Conservation (phyloP, 2,113 vertebrate species). For the Maccullochella peelii region DNA sequence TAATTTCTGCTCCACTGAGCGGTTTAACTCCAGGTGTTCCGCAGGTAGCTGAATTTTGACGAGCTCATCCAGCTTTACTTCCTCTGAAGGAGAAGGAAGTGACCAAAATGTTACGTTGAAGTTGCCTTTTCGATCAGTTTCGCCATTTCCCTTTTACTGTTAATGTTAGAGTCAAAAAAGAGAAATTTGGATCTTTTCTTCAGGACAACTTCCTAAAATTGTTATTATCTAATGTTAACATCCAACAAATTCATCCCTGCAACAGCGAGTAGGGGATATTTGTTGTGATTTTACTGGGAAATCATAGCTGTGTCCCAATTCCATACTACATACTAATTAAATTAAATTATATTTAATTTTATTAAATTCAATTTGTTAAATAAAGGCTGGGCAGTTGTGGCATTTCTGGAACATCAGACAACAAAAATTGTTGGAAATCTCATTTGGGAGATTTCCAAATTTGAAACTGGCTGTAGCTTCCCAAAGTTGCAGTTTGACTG, state of each 20-base stretch:
- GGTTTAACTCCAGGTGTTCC: constrained; percentile 16
- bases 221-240: constrained; percentile 20
- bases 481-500: background rate
- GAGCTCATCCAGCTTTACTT: constrained; percentile 28
- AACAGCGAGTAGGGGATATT: constrained; percentile 44
- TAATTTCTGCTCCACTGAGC: constrained; percentile 12
- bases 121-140: constrained; percentile 32
- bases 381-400: background rate
- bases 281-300: constrained; percentile 60
- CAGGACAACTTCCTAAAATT: constrained; percentile 22
- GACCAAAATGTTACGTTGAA: background rate
- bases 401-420: background rate
- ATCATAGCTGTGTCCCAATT: constrained; percentile 52
- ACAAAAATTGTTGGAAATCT: background rate
- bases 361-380: background rate
- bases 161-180: constrained; percentile 11
- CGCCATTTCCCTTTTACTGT: constrained; percentile 24
- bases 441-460: background rate
- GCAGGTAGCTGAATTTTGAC: constrained; percentile 11
- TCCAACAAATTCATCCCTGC: constrained; percentile 69
- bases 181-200: constrained; percentile 19
- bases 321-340: constrained; percentile 8
- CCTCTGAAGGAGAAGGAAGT: background rate
- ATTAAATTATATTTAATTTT: background rate
- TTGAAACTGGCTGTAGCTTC: background rate